A percentile compares a stretch with the other conserved stretches of the same genome.
These are phyloP conservation scores for Synanthedon tipuliformis DNA, from an alignment of 2,888 invertebrate genomes.

Conservation along the genomic window DNA sequence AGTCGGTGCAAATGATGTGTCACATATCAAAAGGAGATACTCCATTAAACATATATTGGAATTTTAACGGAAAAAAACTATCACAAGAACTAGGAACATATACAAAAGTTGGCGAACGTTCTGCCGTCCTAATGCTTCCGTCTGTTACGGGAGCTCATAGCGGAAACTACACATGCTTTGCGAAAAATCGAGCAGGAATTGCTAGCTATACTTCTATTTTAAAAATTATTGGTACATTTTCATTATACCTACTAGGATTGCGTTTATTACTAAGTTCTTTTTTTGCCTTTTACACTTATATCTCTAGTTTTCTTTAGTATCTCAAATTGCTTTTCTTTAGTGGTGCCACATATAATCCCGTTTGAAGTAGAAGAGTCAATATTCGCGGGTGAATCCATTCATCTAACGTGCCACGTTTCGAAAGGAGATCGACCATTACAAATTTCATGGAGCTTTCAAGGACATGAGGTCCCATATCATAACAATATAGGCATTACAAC, in stretches of 20 bases:
- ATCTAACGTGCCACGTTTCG: constrained; percentile 74
- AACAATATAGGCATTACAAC: constrained; percentile 65
- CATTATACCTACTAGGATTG: constrained; percentile 8
- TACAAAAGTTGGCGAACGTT: constrained; percentile 52
- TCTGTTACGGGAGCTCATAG: constrained; percentile 61
- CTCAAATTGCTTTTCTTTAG: constrained; percentile 24
- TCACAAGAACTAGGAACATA: constrained; percentile 59
- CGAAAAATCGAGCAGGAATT: constrained; percentile 65
- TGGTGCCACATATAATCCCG: constrained; percentile 74
- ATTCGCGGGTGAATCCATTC: constrained; percentile 76
- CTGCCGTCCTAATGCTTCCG: constrained; percentile 62
- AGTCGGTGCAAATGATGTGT: constrained; percentile 73
- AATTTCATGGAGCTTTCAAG: constrained; percentile 78
- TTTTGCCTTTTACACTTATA: constrained; percentile 9
- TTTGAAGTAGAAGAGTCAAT: constrained; percentile 76
- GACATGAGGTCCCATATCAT: constrained; percentile 69
- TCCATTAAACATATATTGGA: constrained; percentile 75
- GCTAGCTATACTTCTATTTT: constrained; percentile 61
- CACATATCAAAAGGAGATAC: constrained; percentile 75
- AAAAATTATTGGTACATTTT: constrained; percentile 60
- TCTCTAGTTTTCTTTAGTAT: constrained; percentile 8
- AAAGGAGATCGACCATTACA: constrained; percentile 79
- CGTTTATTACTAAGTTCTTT: constrained; percentile 6
- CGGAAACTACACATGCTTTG: constrained; percentile 71
- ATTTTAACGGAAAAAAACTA: constrained; percentile 64